Evolutionary conservation across 2,888 invertebrate species (phyloP).

Genomic region (Petrolisthes cinctipes): DNA sequence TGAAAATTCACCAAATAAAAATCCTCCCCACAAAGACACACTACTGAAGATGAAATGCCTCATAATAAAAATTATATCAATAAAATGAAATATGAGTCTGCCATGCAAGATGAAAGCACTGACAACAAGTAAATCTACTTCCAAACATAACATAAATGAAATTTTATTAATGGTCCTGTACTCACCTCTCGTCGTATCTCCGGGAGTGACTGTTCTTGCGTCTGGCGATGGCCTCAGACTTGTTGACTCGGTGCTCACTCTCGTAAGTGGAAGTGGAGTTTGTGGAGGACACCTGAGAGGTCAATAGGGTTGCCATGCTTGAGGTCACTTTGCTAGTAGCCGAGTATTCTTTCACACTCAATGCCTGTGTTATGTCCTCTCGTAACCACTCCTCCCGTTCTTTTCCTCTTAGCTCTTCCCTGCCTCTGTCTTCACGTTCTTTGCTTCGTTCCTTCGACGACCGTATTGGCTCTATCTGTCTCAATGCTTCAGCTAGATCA

Average conservation of each 20-base stretch:
- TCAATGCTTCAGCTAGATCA: slow-evolving; percentile 58
- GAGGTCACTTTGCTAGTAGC: slow-evolving; percentile 24
- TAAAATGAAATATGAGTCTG: no score
- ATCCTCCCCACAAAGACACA: no score
- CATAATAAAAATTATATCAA: no score
- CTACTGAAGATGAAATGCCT: no score
- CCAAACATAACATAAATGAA: not conserved
- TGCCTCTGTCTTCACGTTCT: slow-evolving; percentile 36
- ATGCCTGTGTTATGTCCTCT: not conserved
- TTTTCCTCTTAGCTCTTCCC: slow-evolving; percentile 9
- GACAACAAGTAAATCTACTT: not conserved
- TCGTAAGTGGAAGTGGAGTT: slow-evolving; percentile 37
- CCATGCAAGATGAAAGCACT: no score
- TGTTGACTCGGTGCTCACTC: slow-evolving; percentile 29
- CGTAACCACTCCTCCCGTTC: not conserved
- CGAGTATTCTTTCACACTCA: slow-evolving; percentile 15
- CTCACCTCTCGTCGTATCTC: slow-evolving; percentile 51
- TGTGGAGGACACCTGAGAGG: not conserved
- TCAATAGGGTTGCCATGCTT: slow-evolving; percentile 28
- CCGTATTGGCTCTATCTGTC: slow-evolving; percentile 57
- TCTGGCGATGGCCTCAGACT: slow-evolving; percentile 37
- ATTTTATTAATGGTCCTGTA: not conserved
- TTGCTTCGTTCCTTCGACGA: slow-evolving; percentile 33
- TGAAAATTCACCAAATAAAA: not conserved
- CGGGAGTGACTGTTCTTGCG: slow-evolving; percentile 25